phyloP scores from a whole-genome alignment of 2,797 vertebrate genomes.

The Glossophaga mutica region DNA sequence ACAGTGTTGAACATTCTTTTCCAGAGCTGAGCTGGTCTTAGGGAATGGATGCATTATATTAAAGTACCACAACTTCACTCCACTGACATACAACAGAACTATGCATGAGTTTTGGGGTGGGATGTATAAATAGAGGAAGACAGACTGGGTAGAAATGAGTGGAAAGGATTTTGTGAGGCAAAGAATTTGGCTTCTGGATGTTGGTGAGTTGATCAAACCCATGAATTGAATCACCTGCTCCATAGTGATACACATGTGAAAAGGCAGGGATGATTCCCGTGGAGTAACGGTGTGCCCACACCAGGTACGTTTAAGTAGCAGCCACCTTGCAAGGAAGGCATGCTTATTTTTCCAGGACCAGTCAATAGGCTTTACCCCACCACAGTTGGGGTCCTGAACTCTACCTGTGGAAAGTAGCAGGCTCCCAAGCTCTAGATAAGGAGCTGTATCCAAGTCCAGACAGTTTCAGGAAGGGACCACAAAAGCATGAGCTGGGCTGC shows the following conservation, averaged over 20 bases:
- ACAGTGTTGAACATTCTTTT: background rate
- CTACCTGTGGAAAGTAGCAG: background rate
- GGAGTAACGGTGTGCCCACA: background rate
- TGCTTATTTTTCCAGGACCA: background rate
- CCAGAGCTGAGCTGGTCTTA: background rate
- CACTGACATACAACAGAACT: background rate
- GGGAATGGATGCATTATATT: background rate
- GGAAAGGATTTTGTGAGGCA: background rate
- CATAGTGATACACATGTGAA: background rate
- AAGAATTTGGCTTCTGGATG: background rate
- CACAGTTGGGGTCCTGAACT: background rate
- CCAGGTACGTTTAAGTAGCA: background rate
- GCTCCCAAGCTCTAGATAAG: background rate
- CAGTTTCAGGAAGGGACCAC: background rate
- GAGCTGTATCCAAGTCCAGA: background rate
- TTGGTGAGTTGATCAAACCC: background rate
- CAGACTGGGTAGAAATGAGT: background rate
- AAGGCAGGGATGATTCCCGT: background rate
- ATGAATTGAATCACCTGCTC: background rate
- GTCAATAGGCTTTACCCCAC: background rate
- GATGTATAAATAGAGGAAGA: background rate
- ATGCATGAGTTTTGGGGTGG: too few species aligned
- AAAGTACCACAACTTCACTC: background rate
- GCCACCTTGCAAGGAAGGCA: background rate
- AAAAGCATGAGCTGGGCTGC: background rate